Evolutionary conservation across 2,888 invertebrate genomes (phyloP).

Genomic region (Dichetophora obliterata): DNA sequence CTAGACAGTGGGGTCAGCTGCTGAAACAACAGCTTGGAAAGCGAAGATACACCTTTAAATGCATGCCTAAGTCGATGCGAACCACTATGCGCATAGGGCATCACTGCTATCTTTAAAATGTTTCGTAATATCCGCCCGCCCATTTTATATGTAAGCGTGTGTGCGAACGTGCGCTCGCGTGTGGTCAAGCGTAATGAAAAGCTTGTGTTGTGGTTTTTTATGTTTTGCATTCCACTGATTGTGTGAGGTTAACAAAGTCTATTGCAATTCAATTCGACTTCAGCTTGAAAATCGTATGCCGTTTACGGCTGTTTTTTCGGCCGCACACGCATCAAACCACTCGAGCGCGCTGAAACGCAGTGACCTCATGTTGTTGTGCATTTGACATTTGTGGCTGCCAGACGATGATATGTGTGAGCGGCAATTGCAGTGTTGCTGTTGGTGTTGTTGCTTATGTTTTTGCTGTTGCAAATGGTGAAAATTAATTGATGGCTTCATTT

Average conservation of each 20-base stretch:
- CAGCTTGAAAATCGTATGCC: not conserved
- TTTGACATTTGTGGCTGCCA: constrained; percentile 51
- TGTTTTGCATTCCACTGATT: constrained; percentile 35
- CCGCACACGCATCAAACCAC: not conserved
- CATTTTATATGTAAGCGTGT: not conserved
- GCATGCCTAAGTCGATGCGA: not conserved
- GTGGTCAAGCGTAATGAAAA: constrained; percentile 40
- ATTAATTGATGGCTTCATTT: constrained; percentile 38
- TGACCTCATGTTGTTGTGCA: constrained; percentile 48
- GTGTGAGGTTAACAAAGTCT: constrained; percentile 24
- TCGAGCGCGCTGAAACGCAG: not conserved
- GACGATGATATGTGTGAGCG: constrained; percentile 37
- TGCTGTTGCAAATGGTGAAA: constrained; percentile 12
- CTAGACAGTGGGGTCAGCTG: constrained; percentile 2
- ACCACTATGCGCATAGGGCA: no score
- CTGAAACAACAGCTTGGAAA: not conserved
- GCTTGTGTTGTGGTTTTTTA: constrained; percentile 40
- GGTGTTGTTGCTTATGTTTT: not conserved
- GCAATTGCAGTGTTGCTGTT: constrained; percentile 1
- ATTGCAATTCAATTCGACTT: not conserved
- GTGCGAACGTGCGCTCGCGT: not conserved
- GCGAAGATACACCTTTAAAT: no score
- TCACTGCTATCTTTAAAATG: no score
- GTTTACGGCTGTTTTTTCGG: no score
- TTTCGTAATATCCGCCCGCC: no score